These are phyloP conservation scores for Pandemis heparana DNA, from an alignment of 2,888 invertebrate species.

Conservation along the genomic window DNA sequence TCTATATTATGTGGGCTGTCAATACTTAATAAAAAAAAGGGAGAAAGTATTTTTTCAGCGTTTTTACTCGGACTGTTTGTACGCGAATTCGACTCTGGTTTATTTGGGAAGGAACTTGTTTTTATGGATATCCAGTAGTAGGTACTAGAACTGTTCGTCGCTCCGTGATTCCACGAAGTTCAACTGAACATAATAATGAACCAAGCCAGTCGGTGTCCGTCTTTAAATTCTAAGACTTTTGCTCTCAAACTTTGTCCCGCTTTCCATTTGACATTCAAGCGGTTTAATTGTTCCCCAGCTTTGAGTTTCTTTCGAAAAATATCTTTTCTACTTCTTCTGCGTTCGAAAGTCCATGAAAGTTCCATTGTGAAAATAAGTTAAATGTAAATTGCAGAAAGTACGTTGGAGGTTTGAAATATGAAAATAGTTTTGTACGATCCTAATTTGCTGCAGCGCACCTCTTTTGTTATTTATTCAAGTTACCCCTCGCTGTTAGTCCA, in stretches of 20 bases:
- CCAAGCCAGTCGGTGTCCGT: constrained; percentile 45
- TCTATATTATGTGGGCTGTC: too few relatives aligned
- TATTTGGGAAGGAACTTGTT: neutral
- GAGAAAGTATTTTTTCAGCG: too few relatives aligned
- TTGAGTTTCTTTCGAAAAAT: constrained; percentile 66
- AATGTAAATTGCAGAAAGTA: constrained; percentile 49
- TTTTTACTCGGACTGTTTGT: too few relatives aligned
- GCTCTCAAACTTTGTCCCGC: constrained; percentile 69
- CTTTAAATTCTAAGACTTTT: constrained; percentile 56
- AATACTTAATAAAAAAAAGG: too few relatives aligned
- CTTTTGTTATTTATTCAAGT: constrained; percentile 55
- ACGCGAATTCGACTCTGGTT: neutral
- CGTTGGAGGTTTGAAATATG: constrained; percentile 41
- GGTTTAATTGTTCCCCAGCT: constrained; percentile 75
- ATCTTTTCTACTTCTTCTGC: constrained; percentile 63
- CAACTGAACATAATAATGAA: constrained; percentile 45
- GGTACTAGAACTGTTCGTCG: constrained; percentile 11
- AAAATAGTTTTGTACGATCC: constrained; percentile 39
- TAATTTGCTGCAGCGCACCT: constrained; percentile 42
- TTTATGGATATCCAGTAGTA: constrained; percentile 12
- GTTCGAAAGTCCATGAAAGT: constrained; percentile 49
- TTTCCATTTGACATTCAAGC: constrained; percentile 71
- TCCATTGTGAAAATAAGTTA: constrained; percentile 55
- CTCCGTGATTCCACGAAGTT: constrained; percentile 35
- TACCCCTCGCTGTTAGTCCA: constrained; percentile 52